phyloP scores from a whole-genome alignment of 2,113 vertebrate genomes.

The Stercorarius parasiticus region DNA sequence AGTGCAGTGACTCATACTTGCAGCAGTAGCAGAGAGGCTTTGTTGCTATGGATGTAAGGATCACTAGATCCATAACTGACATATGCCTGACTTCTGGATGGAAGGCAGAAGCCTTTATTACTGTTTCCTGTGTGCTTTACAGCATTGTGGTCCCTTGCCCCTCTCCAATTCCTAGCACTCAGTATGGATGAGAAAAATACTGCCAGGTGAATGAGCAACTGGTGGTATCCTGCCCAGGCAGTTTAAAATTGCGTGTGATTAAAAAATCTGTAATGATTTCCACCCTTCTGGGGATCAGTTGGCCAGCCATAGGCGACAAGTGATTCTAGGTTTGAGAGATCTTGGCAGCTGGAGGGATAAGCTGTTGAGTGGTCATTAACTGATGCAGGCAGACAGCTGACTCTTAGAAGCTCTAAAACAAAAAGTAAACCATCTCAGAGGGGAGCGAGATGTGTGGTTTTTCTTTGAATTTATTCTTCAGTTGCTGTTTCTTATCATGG shows the following conservation, averaged over 20 bases:
- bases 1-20: not conserved
- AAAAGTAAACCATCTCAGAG: not conserved
- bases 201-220: not conserved
- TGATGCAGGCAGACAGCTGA: not conserved
- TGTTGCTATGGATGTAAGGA: not conserved
- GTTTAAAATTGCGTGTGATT: not conserved
- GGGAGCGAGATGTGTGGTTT: not conserved
- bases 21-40: not conserved
- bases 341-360: conserved; percentile 25
- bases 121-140: not conserved
- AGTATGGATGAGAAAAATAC: not conserved
- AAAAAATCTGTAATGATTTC: not conserved
- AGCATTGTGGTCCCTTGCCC: not conserved
- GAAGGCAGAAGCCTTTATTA: not conserved
- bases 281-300: not conserved
- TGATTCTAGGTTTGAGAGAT: not conserved
- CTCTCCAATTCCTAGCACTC: not conserved
- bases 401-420: not conserved
- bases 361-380: conserved; percentile 11
- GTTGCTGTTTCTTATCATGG: not conserved
- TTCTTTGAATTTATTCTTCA: conserved; percentile 16
- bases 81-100: not conserved
- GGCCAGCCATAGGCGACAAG: not conserved
- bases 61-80: not conserved
- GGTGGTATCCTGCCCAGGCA: not conserved